Percentiles rank a stretch among this genome's conserved stretches.
phyloP scores from a whole-genome alignment of 2,888 invertebrate genomes.

The Drosophila demipolita region DNA sequence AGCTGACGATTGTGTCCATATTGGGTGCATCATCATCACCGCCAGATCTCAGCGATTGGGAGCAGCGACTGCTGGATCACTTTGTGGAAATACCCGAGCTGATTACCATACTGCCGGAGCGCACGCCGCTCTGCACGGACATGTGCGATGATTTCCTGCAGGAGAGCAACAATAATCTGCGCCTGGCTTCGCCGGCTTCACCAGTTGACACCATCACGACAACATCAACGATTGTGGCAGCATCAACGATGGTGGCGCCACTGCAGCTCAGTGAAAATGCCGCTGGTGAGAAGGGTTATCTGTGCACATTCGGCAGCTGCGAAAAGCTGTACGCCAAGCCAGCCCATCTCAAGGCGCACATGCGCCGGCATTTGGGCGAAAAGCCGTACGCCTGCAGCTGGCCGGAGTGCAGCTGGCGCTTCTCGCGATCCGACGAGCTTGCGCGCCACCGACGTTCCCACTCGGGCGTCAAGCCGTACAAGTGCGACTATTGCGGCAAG shows the following conservation, averaged over 20 bases:
- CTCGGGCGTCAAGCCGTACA: conserved; percentile 97
- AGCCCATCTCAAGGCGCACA: conserved; percentile 95
- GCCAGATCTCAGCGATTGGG: conserved; percentile 82
- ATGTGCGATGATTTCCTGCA: conserved; percentile 86
- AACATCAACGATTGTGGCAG: not conserved
- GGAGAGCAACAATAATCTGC: conserved; percentile 84
- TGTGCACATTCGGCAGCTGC: conserved; percentile 90
- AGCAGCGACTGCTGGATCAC: conserved; percentile 82
- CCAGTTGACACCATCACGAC: not conserved
- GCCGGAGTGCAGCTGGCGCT: conserved; percentile 95
- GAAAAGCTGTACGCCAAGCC: conserved; percentile 94
- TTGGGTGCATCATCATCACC: conserved; percentile 40
- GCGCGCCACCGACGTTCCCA: conserved; percentile 97
- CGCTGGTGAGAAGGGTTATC: conserved; percentile 87
- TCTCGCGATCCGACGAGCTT: conserved; percentile 97
- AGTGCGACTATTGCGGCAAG: conserved; percentile 94
- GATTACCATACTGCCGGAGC: conserved; percentile 85
- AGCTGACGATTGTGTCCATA: conserved; percentile 17
- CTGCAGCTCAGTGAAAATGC: conserved; percentile 80
- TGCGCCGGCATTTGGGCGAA: conserved; percentile 93
- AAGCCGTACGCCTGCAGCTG: conserved; percentile 91
- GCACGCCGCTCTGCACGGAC: conserved; percentile 87
- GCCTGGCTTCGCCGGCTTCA: conserved; percentile 69
- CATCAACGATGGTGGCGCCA: not conserved
- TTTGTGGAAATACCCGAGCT: conserved; percentile 83